A percentile compares a stretch with the other conserved stretches of the same genome.
These are phyloP conservation scores for Gnatocerus cornutus DNA, from an alignment of 2,888 invertebrate species.

Conservation along the genomic window DNA sequence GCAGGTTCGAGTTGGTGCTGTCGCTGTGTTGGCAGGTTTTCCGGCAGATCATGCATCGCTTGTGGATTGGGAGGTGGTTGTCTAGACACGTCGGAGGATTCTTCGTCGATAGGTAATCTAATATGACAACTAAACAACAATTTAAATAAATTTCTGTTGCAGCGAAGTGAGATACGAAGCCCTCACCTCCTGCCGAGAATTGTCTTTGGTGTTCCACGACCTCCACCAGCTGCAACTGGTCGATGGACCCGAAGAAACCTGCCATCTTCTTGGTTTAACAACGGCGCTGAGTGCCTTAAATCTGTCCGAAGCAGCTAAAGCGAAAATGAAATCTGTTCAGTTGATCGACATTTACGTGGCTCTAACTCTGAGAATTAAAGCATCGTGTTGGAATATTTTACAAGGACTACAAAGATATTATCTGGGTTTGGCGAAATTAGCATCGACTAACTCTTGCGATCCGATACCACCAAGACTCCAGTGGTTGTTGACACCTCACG, in stretches of 20 bases:
- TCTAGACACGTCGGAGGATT: slow-evolving; percentile 84
- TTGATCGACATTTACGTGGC: slow-evolving; percentile 90
- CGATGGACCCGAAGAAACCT: slow-evolving; percentile 75
- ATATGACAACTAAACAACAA: too few species aligned
- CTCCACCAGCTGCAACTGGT: slow-evolving; percentile 88
- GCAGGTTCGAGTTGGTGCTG: slow-evolving; percentile 79
- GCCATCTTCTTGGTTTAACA: slow-evolving; percentile 75
- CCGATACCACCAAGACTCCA: slow-evolving; percentile 80
- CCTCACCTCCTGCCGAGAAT: slow-evolving; percentile 80
- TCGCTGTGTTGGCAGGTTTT: slow-evolving; percentile 86
- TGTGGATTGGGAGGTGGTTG: slow-evolving; percentile 88
- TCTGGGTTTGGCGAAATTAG: slow-evolving; percentile 78
- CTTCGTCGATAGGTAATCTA: slow-evolving; percentile 77
- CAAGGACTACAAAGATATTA: slow-evolving; percentile 84
- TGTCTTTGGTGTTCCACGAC: slow-evolving; percentile 86
- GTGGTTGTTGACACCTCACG: slow-evolving; percentile 88
- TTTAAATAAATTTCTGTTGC: slow-evolving; percentile 17
- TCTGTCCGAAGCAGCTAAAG: slow-evolving; percentile 88
- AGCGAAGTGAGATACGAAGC: slow-evolving; percentile 73
- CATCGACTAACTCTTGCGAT: slow-evolving; percentile 73
- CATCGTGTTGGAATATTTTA: slow-evolving; percentile 77
- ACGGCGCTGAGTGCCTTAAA: slow-evolving; percentile 89
- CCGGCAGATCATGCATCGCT: slow-evolving; percentile 87
- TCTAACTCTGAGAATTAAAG: slow-evolving; percentile 85
- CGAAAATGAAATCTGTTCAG: slow-evolving; percentile 77